Evolutionary conservation across 2,797 vertebrate genomes (phyloP).

Genomic region (Silurus aristotelis): DNA sequence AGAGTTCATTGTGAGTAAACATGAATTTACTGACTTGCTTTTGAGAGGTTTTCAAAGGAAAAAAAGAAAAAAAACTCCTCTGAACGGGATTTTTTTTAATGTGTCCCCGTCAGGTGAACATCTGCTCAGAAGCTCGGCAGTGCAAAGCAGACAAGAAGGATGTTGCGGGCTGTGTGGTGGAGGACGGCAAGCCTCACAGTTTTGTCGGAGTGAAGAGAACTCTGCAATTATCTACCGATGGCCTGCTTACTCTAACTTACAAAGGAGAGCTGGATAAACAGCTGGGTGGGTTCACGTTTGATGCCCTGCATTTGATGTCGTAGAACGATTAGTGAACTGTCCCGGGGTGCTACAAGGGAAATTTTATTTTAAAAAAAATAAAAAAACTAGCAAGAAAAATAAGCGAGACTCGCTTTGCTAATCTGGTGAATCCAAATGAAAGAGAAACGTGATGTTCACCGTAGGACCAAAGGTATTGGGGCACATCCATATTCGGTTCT

Average conservation of each 20-base stretch:
- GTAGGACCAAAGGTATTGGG: no score
- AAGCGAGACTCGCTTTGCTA: not conserved
- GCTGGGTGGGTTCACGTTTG: slow-evolving; percentile 69
- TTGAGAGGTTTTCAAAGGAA: not conserved
- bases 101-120: slow-evolving; percentile 79
- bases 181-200: slow-evolving; percentile 59
- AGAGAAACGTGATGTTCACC: not conserved
- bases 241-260: slow-evolving; percentile 83
- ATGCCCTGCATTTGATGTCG: not conserved
- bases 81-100: not conserved
- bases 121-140: slow-evolving; percentile 73
- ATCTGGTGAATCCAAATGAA: not conserved
- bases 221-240: slow-evolving; percentile 84
- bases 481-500: no score
- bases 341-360: no score
- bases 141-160: slow-evolving; percentile 70
- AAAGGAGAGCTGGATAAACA: slow-evolving; percentile 67
- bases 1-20: slow-evolving; percentile 77
- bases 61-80: no score
- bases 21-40: not conserved
- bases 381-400: not conserved
- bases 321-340: not conserved
- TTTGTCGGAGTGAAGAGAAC: slow-evolving; percentile 77
- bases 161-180: slow-evolving; percentile 82
- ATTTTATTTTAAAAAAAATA: not conserved